Conservation (phyloP, 2,113 vertebrate genomes). For the Ellobius talpinus region DNA sequence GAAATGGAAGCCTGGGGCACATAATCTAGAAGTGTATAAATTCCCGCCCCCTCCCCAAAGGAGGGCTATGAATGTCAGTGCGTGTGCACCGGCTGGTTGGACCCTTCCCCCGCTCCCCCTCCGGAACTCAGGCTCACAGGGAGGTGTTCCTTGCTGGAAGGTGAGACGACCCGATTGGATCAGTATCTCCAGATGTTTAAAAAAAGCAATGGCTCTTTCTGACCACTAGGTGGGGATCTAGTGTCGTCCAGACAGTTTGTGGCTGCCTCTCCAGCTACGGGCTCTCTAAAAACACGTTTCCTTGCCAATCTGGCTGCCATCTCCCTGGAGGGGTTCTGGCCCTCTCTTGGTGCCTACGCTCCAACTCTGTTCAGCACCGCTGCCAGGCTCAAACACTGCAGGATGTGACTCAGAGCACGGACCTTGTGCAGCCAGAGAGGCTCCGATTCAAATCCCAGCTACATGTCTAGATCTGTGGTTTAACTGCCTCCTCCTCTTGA, state of each 20-base stretch:
- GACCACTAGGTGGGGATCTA: slow-evolving; percentile 76
- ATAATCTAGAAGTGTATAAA: not conserved
- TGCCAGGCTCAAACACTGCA: not conserved
- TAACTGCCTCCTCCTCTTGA: not conserved
- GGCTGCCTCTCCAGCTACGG: not conserved
- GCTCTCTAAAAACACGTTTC: not conserved
- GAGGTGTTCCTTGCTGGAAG: not conserved
- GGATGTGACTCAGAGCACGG: not conserved
- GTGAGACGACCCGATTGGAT: not conserved
- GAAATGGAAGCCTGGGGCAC: not conserved
- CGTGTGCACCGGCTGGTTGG: fast-evolving
- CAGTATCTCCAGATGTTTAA: fast-evolving
- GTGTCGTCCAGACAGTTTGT: slow-evolving; percentile 27
- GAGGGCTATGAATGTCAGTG: too few relatives aligned
- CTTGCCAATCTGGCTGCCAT: not conserved
- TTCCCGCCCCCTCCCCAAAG: not conserved
- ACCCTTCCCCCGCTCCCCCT: not conserved
- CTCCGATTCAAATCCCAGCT: slow-evolving; percentile 13
- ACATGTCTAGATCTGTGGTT: not conserved
- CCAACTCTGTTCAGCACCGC: not conserved
- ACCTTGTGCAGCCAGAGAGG: not conserved
- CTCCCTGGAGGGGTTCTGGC: not conserved
- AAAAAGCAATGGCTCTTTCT: not conserved
- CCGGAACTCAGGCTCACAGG: not conserved
- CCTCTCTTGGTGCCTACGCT: not conserved